Evolutionary conservation across 1,140 invertebrate species (phyloP).

Genomic region (Stegodyphus dumicola): DNA sequence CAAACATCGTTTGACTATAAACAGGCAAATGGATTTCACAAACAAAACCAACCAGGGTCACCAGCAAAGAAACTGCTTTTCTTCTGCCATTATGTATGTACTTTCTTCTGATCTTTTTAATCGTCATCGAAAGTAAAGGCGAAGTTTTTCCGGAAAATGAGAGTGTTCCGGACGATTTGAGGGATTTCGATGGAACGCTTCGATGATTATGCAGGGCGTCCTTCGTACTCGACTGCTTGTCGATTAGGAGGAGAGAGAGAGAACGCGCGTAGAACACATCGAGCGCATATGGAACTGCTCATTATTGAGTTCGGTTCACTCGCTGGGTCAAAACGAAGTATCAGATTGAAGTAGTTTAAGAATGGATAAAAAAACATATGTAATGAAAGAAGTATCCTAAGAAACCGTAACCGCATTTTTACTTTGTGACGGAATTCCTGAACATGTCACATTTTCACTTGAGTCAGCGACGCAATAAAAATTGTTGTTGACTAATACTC

Average conservation of each 20-base stretch:
- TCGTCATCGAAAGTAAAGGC: background rate
- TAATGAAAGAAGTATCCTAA: no score
- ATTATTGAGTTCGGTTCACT: conserved; percentile 23
- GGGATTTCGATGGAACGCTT: conserved; percentile 50
- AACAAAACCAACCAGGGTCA: no score
- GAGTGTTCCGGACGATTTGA: conserved; percentile 56
- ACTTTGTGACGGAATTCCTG: no score
- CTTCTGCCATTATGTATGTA: background rate
- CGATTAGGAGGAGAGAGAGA: conserved; percentile 3
- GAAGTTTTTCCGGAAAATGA: conserved; percentile 29
- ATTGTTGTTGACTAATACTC: no score
- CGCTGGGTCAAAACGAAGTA: background rate
- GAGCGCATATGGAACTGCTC: conserved; percentile 35
- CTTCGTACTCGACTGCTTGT: conserved; percentile 28
- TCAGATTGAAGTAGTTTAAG: background rate
- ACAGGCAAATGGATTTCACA: no score
- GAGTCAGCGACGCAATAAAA: no score
- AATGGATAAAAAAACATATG: background rate
- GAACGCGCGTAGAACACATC: conserved; percentile 12
- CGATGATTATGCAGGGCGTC: conserved; percentile 39
- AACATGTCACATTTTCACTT: no score
- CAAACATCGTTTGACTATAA: background rate
- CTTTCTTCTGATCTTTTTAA: background rate
- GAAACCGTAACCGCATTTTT: no score
- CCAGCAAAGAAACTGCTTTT: no score